Evolutionary conservation across 1,140 invertebrate genomes (phyloP).

Genomic region (Choristoneura fumiferana): DNA sequence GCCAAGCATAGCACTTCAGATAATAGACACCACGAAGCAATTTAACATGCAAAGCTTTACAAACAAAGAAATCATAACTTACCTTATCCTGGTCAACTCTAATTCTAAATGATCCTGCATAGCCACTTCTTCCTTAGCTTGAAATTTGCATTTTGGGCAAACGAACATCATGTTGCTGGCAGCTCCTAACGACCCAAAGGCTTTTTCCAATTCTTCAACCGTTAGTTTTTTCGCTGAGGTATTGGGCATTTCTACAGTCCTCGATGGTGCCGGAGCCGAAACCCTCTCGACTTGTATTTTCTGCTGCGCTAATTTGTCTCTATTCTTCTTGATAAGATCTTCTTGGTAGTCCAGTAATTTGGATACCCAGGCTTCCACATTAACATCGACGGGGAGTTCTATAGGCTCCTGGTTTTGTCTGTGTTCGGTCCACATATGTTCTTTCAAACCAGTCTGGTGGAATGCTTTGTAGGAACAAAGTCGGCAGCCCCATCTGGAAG

Average conservation of each 20-base stretch:
- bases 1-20: no score
- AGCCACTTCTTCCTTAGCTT: constrained; percentile 36
- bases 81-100: constrained; percentile 65
- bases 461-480: constrained; percentile 66
- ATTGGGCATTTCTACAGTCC: not conserved
- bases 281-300: constrained; percentile 29
- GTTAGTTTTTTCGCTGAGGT: not conserved
- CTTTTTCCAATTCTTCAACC: constrained; percentile 35
- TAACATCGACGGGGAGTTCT: constrained; percentile 38
- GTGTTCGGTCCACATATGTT: constrained; percentile 57
- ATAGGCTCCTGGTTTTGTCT: constrained; percentile 39
- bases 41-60: not conserved
- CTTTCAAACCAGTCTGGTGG: constrained; percentile 53
- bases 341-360: constrained; percentile 48
- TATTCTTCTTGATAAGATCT: constrained; percentile 40
- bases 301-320: constrained; percentile 46
- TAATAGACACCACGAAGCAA: not conserved
- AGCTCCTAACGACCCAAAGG: constrained; percentile 51
- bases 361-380: constrained; percentile 55
- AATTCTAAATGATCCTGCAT: constrained; percentile 58
- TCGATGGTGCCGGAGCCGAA: constrained; percentile 3
- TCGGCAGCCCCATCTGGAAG: constrained; percentile 60
- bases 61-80: constrained; percentile 19
- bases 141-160: constrained; percentile 53
- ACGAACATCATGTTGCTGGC: constrained; percentile 36